Conservation (phyloP, 1,140 invertebrate genomes). For the Nasonia vitripennis region DNA sequence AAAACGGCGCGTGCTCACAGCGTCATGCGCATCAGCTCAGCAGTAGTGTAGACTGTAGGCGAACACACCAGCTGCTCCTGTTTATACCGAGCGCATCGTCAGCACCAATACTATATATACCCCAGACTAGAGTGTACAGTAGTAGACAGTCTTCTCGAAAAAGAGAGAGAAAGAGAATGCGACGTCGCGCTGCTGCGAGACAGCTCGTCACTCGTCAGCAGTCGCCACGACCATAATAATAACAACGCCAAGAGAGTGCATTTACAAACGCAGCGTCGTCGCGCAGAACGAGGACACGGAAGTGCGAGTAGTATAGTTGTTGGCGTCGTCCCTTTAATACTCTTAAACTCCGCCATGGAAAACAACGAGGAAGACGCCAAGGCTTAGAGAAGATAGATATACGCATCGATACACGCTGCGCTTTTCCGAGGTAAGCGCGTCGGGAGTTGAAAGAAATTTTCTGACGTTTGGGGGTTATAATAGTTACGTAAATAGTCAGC, state of each 20-base stretch:
- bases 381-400: neutral
- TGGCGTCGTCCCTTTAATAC: neutral
- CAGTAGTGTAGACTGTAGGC: too few species aligned
- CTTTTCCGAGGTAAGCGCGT: conserved; percentile 10
- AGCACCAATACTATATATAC: neutral
- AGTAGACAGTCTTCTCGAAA: neutral
- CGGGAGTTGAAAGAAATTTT: neutral
- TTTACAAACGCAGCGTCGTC: neutral
- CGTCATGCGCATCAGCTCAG: too few species aligned
- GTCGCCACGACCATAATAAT: neutral
- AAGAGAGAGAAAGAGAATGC: neutral
- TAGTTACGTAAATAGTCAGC: conserved; percentile 40
- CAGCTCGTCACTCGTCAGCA: neutral
- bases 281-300: neutral
- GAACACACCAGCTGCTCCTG: conserved; percentile 38
- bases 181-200: neutral
- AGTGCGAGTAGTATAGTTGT: neutral
- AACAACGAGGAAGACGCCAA: conserved; percentile 14
- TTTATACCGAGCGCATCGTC: conserved; percentile 31
- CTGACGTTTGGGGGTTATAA: neutral
- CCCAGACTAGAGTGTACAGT: neutral
- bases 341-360: conserved; percentile 7
- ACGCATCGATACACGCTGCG: neutral
- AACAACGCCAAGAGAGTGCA: neutral
- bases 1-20: neutral